phyloP scores from a whole-genome alignment of 2,888 invertebrate genomes.

The Ischnus inquisitorius region DNA sequence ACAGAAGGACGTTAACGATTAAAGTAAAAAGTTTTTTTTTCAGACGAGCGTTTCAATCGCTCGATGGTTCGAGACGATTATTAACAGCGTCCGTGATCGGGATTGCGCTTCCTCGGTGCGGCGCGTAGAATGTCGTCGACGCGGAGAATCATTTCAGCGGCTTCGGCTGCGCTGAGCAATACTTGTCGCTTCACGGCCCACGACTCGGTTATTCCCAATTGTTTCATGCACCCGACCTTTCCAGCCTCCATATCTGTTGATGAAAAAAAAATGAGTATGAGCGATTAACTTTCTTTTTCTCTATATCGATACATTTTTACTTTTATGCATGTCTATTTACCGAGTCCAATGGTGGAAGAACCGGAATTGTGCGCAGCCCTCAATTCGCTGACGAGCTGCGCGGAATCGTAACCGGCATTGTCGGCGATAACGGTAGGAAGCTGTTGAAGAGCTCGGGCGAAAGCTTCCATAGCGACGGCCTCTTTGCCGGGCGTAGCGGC shows the following conservation, averaged over 20 bases:
- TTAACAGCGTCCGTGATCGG: slow-evolving; percentile 95
- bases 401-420: slow-evolving; percentile 99
- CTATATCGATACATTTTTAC: not conserved
- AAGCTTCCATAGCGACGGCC: slow-evolving; percentile 98
- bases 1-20: slow-evolving; percentile 47
- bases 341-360: slow-evolving; percentile 91
- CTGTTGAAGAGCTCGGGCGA: slow-evolving; percentile 94
- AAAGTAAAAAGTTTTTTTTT: slow-evolving; percentile 28
- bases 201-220: slow-evolving; percentile 97
- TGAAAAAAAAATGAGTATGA: not conserved
- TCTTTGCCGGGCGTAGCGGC: slow-evolving; percentile 98
- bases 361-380: slow-evolving; percentile 96
- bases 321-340: slow-evolving; percentile 85
- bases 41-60: slow-evolving; percentile 8
- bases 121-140: slow-evolving; percentile 99
- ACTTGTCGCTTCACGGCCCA: slow-evolving; percentile 99
- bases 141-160: slow-evolving; percentile 99
- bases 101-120: slow-evolving; percentile 94
- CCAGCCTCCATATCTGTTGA: slow-evolving; percentile 94
- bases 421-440: slow-evolving; percentile 98
- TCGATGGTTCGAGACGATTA: slow-evolving; percentile 21
- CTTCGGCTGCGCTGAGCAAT: slow-evolving; percentile 96
- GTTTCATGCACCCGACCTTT: slow-evolving; percentile 95
- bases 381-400: slow-evolving; percentile 96
- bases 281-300: slow-evolving; percentile 64